Base-by-base conservation (phyloP, 2,888 invertebrate species). In the Tortricodes alternella region DNA sequence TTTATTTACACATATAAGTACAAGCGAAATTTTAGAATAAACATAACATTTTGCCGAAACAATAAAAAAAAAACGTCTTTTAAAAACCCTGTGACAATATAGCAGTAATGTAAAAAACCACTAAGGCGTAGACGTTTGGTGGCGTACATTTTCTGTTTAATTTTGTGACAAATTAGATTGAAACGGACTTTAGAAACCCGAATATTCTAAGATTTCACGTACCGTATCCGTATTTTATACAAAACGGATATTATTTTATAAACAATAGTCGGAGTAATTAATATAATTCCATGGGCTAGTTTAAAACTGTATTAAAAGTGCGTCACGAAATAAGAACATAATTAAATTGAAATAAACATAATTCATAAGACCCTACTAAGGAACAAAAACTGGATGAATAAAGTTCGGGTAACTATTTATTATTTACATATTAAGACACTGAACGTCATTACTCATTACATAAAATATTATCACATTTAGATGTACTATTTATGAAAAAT, bases 361-460 rank as follows among this genome's bases (percentile, higher is more conserved):
- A 16, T 53, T 46, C 23, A 37, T 16, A 23, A 48, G 34, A 48
- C 35, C 55, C 48, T 55, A 55, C 16, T 11, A 49, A 48, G 41
- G 48, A 68, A 68, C 65, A 64, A 65, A 64, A 62, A 63, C 38
- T 62, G 52, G 52, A 56, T 46, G 48, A 58, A 53, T 46, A 52
- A 60, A 63, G 58, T 60, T 57, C 62, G 62, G 68, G 70, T 76
- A 76, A 79, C 73, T 70, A 74, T 78, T 48, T 38, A 53, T 21
- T 77, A 81, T 82, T 76, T 78, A 78, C 81, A 83, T 60, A 71
- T 69, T 67, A 66, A 67, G 68, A 65, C 63, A 69, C 67, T 44
- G 49, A 49, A 37, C 27, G 35, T 50, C 55, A 55, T 43, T n/a
- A n/a, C n/a, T 37, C 41, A 23, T 48, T 41, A 55, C 48, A 55